Evolutionary conservation across 2,113 vertebrate genomes (phyloP).

Genomic region (Ahaetulla prasina): DNA sequence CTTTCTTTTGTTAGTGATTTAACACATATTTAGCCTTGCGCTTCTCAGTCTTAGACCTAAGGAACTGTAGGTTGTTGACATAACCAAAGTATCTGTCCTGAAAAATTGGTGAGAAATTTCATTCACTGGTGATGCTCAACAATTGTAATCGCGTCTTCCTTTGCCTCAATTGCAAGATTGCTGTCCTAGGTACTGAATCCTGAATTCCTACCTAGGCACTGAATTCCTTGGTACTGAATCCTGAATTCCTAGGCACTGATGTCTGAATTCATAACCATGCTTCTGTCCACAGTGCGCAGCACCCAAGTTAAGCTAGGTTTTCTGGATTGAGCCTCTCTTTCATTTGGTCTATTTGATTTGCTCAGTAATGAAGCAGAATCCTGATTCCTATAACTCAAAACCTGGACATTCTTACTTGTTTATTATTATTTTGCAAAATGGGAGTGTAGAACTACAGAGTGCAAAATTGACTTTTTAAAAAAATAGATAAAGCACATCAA

Average conservation of each 20-base stretch:
- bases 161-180: background rate
- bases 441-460: background rate
- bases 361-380: background rate
- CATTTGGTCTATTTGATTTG: background rate
- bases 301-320: background rate
- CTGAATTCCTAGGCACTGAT: background rate
- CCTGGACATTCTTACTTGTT: background rate
- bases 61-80: background rate
- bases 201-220: background rate
- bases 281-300: background rate
- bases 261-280: background rate
- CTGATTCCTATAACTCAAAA: background rate
- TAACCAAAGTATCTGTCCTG: background rate
- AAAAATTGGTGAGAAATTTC: background rate
- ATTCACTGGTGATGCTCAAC: background rate
- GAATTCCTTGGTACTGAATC: background rate
- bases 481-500: background rate
- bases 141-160: background rate
- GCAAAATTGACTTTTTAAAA: background rate
- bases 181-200: background rate
- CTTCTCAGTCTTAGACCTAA: background rate
- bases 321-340: background rate
- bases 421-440: background rate
- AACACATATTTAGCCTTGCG: background rate
- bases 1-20: background rate